Evolutionary conservation across 1,140 invertebrate species (phyloP).

Genomic region (Onthophagus taurus): DNA sequence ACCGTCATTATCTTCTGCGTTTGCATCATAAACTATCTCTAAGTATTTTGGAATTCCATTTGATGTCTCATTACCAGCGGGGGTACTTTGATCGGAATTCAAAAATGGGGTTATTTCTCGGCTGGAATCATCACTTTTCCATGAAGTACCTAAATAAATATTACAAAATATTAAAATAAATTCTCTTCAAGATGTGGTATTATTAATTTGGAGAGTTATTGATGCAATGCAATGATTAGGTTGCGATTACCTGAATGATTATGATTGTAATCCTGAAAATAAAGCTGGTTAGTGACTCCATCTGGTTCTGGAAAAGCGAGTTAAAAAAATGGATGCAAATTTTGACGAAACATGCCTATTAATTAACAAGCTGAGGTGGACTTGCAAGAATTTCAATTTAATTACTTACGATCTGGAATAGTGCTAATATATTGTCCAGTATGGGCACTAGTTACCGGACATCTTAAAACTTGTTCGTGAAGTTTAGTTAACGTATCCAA

Average conservation of each 20-base stretch:
- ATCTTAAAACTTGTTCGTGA: slow-evolving; percentile 24
- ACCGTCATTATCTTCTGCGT: slow-evolving; percentile 32
- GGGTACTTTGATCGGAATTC: slow-evolving; percentile 8
- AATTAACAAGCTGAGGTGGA: not conserved
- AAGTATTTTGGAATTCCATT: slow-evolving; percentile 40
- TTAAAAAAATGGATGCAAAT: not conserved
- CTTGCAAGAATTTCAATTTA: not conserved
- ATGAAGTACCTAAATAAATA: slow-evolving; percentile 24
- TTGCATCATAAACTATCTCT: slow-evolving; percentile 38
- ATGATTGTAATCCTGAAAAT: slow-evolving; percentile 37
- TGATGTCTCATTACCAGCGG: slow-evolving; percentile 9
- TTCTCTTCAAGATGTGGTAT: not conserved
- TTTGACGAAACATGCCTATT: not conserved
- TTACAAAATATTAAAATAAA: not conserved
- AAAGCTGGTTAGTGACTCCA: slow-evolving; percentile 37
- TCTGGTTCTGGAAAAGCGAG: slow-evolving; percentile 32
- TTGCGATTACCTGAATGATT: slow-evolving; percentile 35
- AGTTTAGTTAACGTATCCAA: slow-evolving; percentile 50
- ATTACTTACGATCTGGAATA: slow-evolving; percentile 32
- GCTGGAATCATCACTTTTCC: slow-evolving; percentile 28
- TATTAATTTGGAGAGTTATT: not conserved
- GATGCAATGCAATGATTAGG: slow-evolving; percentile 2
- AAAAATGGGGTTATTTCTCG: slow-evolving; percentile 32
- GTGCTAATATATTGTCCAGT: slow-evolving; percentile 35
- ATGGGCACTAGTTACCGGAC: slow-evolving; percentile 29